Base-by-base conservation (phyloP, 2,797 vertebrate genomes). In the Trachops cirrhosus region DNA sequence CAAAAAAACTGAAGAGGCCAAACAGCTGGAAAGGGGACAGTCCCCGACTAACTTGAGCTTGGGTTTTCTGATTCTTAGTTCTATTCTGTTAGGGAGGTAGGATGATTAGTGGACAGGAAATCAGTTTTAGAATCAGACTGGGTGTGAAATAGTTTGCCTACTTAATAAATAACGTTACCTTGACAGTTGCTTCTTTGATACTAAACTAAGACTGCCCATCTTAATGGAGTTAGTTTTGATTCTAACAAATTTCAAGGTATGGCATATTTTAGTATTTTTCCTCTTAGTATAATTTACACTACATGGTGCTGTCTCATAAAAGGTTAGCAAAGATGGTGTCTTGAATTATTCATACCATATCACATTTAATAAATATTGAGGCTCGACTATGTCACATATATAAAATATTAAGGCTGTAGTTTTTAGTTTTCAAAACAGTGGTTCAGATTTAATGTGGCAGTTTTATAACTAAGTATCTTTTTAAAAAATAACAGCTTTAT, bases 401-500 rank as follows among this genome's bases (percentile, higher is more conserved):
- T 93, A 93, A 83, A 86, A 93, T 74, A 67, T 48, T 89, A 59
- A 85, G n/a, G 14, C 52, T 79, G 37, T 78, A 74, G 32, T 59
- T 86, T 91, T 78, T 94, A 86, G 37, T 91, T 84, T 86, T 59
- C 50, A 91, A 85, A 95, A 78, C 26, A 80, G 11, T 86, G 39
- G n/a, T 86, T 95, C 48, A 64, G 10, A 70, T 93, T 86, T 96
- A 24, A 52, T 75, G 22, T 83, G 39, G 77, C 50, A 86, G 8
- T 57, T 96, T 95, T 24, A 32, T 93, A 90, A 50, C 26, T 46
- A 80, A 84, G 41, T 86, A 62, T 50, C 26, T 84, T 89, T 83
- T 83, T 34, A 10, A 18, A 74, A 15, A 22, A 75, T 78, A 74
- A 74, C 0, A 64, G 62, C 9, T 86, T 89, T 84, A 93, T 48